Percentiles rank a stretch among this genome's conserved stretches.
These are phyloP conservation scores for Zosterops lateralis DNA, from an alignment of 2,113 vertebrate species.

Conservation along the genomic window DNA sequence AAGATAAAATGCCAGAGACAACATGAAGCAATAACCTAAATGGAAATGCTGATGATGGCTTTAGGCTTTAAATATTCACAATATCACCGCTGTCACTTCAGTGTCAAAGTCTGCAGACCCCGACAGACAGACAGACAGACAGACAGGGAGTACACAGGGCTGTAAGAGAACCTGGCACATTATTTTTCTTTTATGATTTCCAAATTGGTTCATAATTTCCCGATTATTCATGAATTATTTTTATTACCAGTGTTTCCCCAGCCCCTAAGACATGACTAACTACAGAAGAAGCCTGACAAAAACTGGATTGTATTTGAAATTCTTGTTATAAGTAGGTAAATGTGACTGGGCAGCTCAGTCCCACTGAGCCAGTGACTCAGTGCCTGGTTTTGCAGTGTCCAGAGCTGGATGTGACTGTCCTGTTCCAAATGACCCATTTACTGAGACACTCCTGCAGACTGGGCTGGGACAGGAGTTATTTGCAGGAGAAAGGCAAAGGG, in stretches of 20 bases:
- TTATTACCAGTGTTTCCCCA: background rate
- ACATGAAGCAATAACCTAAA: background rate
- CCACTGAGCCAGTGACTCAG: background rate
- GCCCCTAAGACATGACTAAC: background rate
- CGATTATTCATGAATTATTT: background rate
- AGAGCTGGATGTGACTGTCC: background rate
- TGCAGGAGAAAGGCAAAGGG: background rate
- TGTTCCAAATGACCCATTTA: background rate
- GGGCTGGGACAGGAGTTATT: accelerated
- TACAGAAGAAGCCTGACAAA: background rate
- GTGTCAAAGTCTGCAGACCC: background rate
- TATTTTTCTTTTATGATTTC: background rate
- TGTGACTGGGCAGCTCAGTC: background rate
- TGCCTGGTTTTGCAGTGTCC: background rate
- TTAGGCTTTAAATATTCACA: background rate
- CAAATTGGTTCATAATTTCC: background rate
- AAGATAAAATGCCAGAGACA: background rate
- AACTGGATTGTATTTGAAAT: background rate
- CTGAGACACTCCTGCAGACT: background rate
- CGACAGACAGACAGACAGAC: background rate
- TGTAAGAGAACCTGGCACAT: background rate
- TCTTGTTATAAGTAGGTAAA: background rate
- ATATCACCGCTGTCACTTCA: background rate
- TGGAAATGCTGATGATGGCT: background rate
- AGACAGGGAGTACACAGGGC: background rate